Evolutionary conservation across 2,797 vertebrate species (phyloP).

Genomic region (Gambusia yucatana): DNA sequence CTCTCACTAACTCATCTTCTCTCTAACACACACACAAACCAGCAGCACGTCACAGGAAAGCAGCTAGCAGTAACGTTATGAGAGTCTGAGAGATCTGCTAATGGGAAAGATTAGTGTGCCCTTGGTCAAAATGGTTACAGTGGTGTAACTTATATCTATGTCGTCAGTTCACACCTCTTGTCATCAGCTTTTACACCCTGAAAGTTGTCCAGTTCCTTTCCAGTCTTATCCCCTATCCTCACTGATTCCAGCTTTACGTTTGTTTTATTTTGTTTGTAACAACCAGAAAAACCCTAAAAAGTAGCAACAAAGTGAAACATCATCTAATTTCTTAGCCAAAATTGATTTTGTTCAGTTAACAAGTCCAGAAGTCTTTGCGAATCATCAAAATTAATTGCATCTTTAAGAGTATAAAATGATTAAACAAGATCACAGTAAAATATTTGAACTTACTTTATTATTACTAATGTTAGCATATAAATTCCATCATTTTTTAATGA

Average conservation of each 20-base stretch:
- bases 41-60: constrained; percentile 83
- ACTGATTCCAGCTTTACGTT: constrained; percentile 13
- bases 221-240: constrained; percentile 20
- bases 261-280: constrained; percentile 18
- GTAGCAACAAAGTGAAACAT: not conserved
- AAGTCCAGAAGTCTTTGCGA: constrained; percentile 26
- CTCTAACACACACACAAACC: constrained; percentile 35
- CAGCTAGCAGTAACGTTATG: constrained; percentile 97
- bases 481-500: not conserved
- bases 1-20: constrained; percentile 42
- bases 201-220: constrained; percentile 26
- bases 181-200: constrained; percentile 33
- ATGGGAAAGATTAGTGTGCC: constrained; percentile 99
- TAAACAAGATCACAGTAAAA: not conserved
- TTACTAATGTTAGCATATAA: not conserved
- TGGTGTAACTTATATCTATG: constrained; percentile 90
- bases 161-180: constrained; percentile 49
- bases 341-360: constrained; percentile 51
- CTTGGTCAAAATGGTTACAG: constrained; percentile 94
- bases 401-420: not conserved
- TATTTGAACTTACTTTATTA: not conserved
- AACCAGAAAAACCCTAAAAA: constrained; percentile 4
- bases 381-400: constrained; percentile 39
- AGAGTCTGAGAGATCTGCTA: constrained; percentile 94
- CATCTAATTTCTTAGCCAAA: constrained; percentile 9